Conservation (phyloP, 2,113 vertebrate genomes). For the Myrmophylax atrothorax region DNA sequence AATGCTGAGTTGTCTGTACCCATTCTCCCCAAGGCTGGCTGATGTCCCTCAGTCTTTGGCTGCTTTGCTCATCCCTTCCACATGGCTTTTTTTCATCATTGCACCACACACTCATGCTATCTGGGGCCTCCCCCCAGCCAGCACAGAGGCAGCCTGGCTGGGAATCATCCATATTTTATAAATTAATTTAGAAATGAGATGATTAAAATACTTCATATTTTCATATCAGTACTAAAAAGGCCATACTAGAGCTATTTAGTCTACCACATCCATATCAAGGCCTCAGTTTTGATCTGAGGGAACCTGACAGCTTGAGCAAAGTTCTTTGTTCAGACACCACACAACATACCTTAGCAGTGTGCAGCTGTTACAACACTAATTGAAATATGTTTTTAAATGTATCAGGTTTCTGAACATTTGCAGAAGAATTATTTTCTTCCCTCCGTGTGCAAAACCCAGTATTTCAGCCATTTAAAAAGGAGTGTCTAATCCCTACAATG, state of each 20-base stretch:
- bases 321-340: conserved; percentile 57
- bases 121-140: background rate
- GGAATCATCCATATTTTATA: conserved; percentile 13
- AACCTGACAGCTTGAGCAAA: conserved; percentile 57
- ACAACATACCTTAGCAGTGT: conserved; percentile 32
- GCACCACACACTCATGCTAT: background rate
- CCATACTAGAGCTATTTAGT: conserved; percentile 8
- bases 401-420: conserved; percentile 11
- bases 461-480: background rate
- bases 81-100: fast-evolving
- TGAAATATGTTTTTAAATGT: conserved; percentile 64
- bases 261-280: conserved; percentile 7
- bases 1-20: background rate
- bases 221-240: conserved; percentile 1
- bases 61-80: background rate
- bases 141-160: background rate
- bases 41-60: background rate
- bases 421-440: background rate
- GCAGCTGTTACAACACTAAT: conserved; percentile 67
- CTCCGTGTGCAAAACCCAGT: background rate
- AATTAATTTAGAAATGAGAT: background rate
- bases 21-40: background rate
- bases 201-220: background rate
- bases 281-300: conserved; percentile 26
- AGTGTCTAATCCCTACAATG: background rate